Percentiles rank a stretch among this genome's conserved stretches.
Conservation (phyloP, 2,888 invertebrate species). For the Escarpia spicata region DNA sequence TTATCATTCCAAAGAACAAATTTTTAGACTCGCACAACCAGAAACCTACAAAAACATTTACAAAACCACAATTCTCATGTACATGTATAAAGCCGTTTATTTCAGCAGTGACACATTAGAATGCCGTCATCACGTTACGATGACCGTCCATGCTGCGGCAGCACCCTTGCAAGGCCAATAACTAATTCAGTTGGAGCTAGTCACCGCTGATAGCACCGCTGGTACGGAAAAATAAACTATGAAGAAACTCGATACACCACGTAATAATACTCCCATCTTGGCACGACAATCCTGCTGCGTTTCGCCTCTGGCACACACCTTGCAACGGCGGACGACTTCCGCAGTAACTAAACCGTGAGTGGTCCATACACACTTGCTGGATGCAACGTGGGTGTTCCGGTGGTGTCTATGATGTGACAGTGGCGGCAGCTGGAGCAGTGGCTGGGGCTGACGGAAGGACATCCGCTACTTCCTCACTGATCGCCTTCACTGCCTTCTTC, state of each 20-base stretch:
- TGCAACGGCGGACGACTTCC: neutral
- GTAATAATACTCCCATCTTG: neutral
- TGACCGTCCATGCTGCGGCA: neutral
- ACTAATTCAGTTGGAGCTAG: neutral
- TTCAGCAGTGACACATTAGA: neutral
- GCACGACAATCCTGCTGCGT: neutral
- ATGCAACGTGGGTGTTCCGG: neutral
- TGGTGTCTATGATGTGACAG: neutral
- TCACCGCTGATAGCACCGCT: neutral
- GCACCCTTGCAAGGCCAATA: neutral
- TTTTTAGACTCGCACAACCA: too few species aligned
- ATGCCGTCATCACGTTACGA: neutral
- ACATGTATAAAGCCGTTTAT: neutral
- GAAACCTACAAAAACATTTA: neutral
- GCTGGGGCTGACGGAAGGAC: neutral
- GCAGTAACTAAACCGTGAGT: neutral
- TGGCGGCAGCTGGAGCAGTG: neutral
- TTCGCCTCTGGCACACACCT: neutral
- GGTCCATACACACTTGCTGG: neutral
- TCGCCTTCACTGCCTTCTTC: slow-evolving; percentile 77
- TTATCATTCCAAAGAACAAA: neutral
- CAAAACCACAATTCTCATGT: too few species aligned
- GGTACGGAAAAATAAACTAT: slow-evolving; percentile 12
- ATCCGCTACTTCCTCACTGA: neutral
- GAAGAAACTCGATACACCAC: neutral